Evolutionary conservation across 2,113 vertebrate genomes (phyloP).

Genomic region (Neogale vison): DNA sequence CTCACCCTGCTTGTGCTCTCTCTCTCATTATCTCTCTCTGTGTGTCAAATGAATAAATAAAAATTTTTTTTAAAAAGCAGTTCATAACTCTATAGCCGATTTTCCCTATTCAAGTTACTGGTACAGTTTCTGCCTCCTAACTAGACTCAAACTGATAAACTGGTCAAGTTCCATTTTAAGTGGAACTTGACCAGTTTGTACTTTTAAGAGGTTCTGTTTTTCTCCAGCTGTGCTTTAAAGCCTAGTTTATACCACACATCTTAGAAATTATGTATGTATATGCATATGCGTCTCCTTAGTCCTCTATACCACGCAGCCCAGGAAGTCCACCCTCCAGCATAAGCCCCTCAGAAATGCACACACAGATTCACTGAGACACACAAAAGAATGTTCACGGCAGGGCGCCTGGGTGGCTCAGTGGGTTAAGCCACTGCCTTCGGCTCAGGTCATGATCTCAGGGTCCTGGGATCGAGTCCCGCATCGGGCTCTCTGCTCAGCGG

Average conservation of each 20-base stretch:
- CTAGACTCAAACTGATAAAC: background rate
- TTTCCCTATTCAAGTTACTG: background rate
- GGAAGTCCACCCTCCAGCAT: background rate
- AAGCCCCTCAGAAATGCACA: background rate
- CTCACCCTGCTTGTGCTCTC: too few species aligned
- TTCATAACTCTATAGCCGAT: background rate
- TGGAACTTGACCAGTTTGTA: conserved; percentile 15
- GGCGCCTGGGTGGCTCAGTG: too few species aligned
- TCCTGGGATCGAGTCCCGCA: too few species aligned
- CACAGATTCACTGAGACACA: background rate
- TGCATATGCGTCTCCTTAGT: background rate
- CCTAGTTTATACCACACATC: conserved; percentile 44
- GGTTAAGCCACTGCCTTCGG: too few species aligned
- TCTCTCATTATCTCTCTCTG: too few species aligned
- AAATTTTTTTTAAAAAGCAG: background rate
- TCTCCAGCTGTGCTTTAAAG: conserved; percentile 51
- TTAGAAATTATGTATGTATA: conserved; percentile 36
- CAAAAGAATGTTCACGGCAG: background rate
- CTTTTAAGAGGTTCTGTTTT: conserved; percentile 55
- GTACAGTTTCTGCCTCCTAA: background rate
- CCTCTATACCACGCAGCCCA: background rate
- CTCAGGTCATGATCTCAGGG: too few species aligned
- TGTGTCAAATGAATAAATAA: too few species aligned
- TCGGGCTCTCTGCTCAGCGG: too few species aligned
- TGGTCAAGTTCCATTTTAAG: conserved; percentile 43